Conservation (phyloP, 2,113 vertebrate genomes). For the Emydocephalus ijimae region DNA sequence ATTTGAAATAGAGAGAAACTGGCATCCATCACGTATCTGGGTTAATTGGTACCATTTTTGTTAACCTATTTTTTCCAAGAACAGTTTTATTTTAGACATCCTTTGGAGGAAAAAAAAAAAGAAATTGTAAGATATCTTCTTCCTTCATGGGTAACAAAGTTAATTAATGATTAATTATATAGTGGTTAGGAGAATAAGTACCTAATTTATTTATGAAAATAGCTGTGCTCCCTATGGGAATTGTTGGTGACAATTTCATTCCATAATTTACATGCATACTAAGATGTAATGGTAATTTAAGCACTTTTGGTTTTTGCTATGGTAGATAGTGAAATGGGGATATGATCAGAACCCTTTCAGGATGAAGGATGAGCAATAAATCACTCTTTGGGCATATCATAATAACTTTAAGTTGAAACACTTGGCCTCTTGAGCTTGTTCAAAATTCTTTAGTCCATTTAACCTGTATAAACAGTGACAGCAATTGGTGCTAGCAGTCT, state of each 20-base stretch:
- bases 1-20: background rate
- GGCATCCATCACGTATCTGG: background rate
- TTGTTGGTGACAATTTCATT: background rate
- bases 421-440: background rate
- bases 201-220: conserved; percentile 5
- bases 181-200: background rate
- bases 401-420: background rate
- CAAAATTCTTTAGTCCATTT: background rate
- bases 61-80: background rate
- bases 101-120: background rate
- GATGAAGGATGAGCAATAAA: background rate
- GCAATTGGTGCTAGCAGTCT: background rate
- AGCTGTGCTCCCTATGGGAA: background rate
- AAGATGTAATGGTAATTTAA: background rate
- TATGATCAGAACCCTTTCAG: background rate
- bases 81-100: conserved; percentile 5
- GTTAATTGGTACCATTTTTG: background rate
- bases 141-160: background rate
- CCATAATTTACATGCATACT: background rate
- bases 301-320: background rate
- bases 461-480: background rate
- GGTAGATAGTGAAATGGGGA: background rate
- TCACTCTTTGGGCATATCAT: background rate
- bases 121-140: conserved; percentile 1
- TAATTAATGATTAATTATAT: conserved; percentile 7